These are phyloP conservation scores for Acleris laterana DNA, from an alignment of 2,888 invertebrate species.

Conservation along the genomic window DNA sequence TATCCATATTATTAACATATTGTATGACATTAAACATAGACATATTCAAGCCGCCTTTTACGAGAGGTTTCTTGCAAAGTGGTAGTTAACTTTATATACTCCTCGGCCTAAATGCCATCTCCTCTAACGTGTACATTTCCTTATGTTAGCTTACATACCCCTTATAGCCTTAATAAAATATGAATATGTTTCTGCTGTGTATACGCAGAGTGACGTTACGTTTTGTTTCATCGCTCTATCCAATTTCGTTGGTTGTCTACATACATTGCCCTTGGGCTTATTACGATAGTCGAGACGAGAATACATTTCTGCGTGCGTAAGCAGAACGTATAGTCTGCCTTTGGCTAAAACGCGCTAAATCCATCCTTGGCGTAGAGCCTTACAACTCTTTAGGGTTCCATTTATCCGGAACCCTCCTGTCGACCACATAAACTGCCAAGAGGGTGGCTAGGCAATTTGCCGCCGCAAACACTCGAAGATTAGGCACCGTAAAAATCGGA, in stretches of 20 bases:
- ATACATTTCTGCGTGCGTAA: constrained; percentile 51
- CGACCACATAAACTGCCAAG: constrained; percentile 1
- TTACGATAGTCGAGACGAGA: constrained; percentile 52
- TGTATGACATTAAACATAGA: constrained; percentile 12
- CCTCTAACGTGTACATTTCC: constrained; percentile 19
- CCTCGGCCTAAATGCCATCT: constrained; percentile 4
- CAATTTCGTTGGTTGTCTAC: constrained; percentile 58
- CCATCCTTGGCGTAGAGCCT: constrained; percentile 43
- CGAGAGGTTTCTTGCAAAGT: constrained; percentile 29
- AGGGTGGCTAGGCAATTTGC: constrained; percentile 10
- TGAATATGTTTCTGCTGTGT: constrained; percentile 54
- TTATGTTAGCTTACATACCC: constrained; percentile 43
- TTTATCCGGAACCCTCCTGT: constrained; percentile 8
- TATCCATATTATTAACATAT: background rate
- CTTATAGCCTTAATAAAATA: constrained; percentile 55
- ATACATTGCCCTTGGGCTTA: constrained; percentile 60
- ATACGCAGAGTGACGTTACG: constrained; percentile 40
- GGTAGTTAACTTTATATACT: constrained; percentile 31
- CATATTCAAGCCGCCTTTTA: constrained; percentile 16
- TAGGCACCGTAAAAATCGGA: constrained; percentile 24
- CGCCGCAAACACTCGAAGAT: constrained; percentile 24
- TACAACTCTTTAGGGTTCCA: constrained; percentile 32
- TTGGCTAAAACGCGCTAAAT: constrained; percentile 48
- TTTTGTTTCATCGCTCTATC: constrained; percentile 59
- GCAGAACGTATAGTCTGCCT: constrained; percentile 50